Percentiles rank a stretch among this genome's conserved stretches.
Evolutionary conservation across 2,888 invertebrate species (phyloP).

Genomic region (Eudasyphora cyanicolor): DNA sequence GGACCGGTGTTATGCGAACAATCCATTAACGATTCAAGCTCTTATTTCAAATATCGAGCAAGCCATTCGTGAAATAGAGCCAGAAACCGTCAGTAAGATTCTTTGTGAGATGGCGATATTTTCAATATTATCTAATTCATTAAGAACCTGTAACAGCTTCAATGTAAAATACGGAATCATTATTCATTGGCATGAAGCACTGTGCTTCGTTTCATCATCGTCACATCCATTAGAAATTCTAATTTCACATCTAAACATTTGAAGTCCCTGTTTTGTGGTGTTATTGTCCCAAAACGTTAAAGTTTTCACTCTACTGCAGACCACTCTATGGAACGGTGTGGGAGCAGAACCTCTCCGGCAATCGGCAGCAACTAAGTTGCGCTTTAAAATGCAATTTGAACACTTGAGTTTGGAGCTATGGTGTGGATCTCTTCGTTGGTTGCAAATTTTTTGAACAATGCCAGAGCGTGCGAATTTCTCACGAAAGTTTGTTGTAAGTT

Average conservation of each 20-base stretch:
- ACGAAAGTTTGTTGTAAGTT: constrained; percentile 61
- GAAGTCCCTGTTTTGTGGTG: background rate
- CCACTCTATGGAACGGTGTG: background rate
- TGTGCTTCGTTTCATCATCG: constrained; percentile 37
- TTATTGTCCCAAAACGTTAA: background rate
- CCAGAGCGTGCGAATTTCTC: constrained; percentile 67
- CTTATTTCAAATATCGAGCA: too few relatives aligned
- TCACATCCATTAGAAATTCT: constrained; percentile 61
- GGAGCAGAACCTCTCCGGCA: background rate
- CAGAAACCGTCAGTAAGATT: too few relatives aligned
- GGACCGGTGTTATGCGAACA: too few relatives aligned
- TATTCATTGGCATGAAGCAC: background rate
- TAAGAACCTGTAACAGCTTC: too few relatives aligned
- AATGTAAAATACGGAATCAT: too few relatives aligned
- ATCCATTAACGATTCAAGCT: too few relatives aligned
- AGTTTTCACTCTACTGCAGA: background rate
- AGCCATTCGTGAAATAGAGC: too few relatives aligned
- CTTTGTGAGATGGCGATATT: too few relatives aligned
- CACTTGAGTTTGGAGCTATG: background rate
- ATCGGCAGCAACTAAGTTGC: constrained; percentile 13
- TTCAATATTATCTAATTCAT: too few relatives aligned
- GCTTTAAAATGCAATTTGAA: constrained; percentile 37
- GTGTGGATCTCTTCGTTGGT: background rate
- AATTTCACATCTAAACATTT: constrained; percentile 50
- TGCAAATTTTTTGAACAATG: constrained; percentile 41